phyloP scores from a whole-genome alignment of 1,140 invertebrate genomes.

The Cyrtorhinus lividipennis region DNA sequence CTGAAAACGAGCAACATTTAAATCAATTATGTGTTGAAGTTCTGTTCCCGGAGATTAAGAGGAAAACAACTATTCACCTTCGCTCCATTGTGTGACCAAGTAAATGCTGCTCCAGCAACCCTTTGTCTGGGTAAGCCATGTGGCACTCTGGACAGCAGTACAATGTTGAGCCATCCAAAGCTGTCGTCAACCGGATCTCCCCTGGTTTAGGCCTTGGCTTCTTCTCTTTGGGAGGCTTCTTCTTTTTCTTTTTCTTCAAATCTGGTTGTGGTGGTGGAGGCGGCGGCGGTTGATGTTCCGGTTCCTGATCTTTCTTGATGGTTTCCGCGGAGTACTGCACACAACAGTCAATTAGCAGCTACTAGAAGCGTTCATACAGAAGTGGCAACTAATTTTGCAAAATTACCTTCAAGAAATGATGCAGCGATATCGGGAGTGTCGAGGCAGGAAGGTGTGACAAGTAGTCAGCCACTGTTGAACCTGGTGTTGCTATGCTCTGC shows the following conservation, averaged over 20 bases:
- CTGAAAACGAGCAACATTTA: not conserved
- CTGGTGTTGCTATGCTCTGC: conserved; percentile 60
- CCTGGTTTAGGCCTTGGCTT: conserved; percentile 66
- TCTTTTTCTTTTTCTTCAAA: conserved; percentile 69
- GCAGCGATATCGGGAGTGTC: conserved; percentile 58
- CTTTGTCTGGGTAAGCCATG: conserved; percentile 68
- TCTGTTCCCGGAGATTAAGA: not conserved
- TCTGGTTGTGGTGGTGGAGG: conserved; percentile 30
- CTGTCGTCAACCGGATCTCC: conserved; percentile 65
- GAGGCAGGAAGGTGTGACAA: conserved; percentile 59
- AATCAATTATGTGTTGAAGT: not conserved
- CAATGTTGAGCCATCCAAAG: conserved; percentile 63
- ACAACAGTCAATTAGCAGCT: not conserved
- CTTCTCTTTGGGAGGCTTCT: conserved; percentile 61
- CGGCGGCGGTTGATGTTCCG: conserved; percentile 23
- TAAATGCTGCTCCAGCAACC: conserved; percentile 64
- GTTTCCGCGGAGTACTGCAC: conserved; percentile 51
- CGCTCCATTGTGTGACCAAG: conserved; percentile 37
- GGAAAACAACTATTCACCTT: too few species aligned
- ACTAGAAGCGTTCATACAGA: too few species aligned
- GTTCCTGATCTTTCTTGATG: conserved; percentile 48
- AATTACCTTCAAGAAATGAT: conserved; percentile 56
- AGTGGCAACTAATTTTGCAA: too few species aligned
- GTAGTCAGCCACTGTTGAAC: conserved; percentile 68
- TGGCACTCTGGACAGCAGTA: conserved; percentile 77